Conservation (phyloP, 2,888 invertebrate genomes). For the Acronicta aceris region DNA sequence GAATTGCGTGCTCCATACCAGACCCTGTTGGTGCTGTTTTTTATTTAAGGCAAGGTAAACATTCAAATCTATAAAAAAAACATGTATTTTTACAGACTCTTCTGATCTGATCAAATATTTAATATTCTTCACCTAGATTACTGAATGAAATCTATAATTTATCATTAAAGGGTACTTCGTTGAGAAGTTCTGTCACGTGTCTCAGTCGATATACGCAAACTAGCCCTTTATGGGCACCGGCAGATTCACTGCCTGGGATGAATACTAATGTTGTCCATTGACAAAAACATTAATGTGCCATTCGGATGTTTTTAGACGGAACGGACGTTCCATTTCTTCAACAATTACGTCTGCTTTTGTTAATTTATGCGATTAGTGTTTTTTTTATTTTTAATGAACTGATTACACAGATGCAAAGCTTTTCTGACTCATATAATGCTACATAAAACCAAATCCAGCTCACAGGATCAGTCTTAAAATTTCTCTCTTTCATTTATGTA, state of each 20-base stretch:
- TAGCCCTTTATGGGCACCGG: conserved; percentile 43
- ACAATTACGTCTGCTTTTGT: not conserved
- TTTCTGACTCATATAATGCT: too few species aligned
- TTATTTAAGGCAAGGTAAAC: too few species aligned
- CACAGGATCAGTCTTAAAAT: conserved; percentile 36
- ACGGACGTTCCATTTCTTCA: conserved; percentile 1
- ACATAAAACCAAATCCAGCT: not conserved
- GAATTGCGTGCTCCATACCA: too few species aligned
- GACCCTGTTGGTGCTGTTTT: too few species aligned
- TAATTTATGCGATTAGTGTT: not conserved
- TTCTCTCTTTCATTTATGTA: conserved; percentile 37
- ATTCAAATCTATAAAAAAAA: too few species aligned
- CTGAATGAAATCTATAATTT: conserved; percentile 15
- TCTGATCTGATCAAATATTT: too few species aligned
- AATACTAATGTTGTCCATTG: conserved; percentile 49
- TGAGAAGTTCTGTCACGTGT: conserved; percentile 31
- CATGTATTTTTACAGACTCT: too few species aligned
- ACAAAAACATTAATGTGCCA: conserved; percentile 40
- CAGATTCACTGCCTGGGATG: conserved; percentile 46
- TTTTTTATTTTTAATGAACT: not conserved
- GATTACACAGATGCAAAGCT: too few species aligned
- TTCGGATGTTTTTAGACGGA: conserved; percentile 22
- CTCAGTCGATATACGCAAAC: conserved; percentile 37
- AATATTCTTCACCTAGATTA: not conserved
- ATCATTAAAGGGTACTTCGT: conserved; percentile 16